A percentile compares a stretch with the other conserved stretches of the same genome.
phyloP scores from a whole-genome alignment of 2,113 vertebrate genomes.

The Spermophilus dauricus region DNA sequence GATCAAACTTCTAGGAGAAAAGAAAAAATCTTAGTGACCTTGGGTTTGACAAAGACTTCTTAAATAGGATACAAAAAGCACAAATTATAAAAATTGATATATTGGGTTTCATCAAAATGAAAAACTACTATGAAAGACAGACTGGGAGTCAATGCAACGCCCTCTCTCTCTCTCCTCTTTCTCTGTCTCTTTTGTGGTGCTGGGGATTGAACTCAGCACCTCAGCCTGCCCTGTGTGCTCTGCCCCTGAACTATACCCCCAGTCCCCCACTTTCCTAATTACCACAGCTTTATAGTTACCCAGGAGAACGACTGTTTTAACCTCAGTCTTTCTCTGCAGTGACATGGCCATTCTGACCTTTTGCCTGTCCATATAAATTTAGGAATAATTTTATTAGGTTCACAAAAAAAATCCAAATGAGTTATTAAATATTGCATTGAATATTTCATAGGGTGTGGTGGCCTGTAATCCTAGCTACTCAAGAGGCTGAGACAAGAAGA shows the following conservation, averaged over 20 bases:
- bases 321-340: background rate
- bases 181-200: background rate
- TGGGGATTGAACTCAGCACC: background rate
- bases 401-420: slow-evolving; percentile 14
- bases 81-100: background rate
- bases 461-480: too few species aligned
- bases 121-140: background rate
- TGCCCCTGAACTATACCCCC: background rate
- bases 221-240: background rate
- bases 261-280: background rate
- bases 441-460: too few species aligned
- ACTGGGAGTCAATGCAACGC: background rate
- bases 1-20: background rate
- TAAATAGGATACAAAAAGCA: background rate
- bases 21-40: background rate
- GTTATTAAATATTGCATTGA: too few species aligned
- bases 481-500: too few species aligned
- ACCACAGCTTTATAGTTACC: background rate
- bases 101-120: background rate
- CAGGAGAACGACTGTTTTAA: background rate
- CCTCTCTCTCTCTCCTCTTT: background rate
- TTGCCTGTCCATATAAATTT: background rate
- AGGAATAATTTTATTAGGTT: background rate
- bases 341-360: slow-evolving; percentile 4
- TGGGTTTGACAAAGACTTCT: background rate